phyloP scores from a whole-genome alignment of 1,140 invertebrate genomes.

The Drosophila trapezifrons region DNA sequence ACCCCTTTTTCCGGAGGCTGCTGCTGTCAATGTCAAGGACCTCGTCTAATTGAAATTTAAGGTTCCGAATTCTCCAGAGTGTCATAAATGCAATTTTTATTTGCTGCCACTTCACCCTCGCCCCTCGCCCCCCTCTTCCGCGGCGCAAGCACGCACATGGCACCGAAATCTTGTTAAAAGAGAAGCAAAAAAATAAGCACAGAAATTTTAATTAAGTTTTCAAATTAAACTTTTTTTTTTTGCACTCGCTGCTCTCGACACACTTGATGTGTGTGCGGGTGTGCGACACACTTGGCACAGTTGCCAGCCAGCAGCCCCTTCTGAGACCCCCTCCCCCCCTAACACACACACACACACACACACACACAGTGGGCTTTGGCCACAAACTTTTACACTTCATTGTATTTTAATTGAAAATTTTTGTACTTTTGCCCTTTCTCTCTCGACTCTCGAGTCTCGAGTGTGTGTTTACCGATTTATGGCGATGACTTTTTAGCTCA shows the following conservation, averaged over 20 bases:
- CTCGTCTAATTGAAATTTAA: conserved; percentile 49
- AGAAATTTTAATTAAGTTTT: conserved; percentile 82
- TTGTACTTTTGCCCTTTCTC: conserved; percentile 44
- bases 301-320: conserved; percentile 30
- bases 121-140: not conserved
- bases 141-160: conserved; percentile 6
- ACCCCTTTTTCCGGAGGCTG: not conserved
- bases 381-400: conserved; percentile 80
- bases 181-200: conserved; percentile 34
- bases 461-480: conserved; percentile 59
- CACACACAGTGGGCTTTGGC: conserved; percentile 49
- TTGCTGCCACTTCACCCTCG: conserved; percentile 25
- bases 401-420: conserved; percentile 77
- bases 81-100: conserved; percentile 68
- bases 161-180: conserved; percentile 15
- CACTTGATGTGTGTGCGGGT: conserved; percentile 32
- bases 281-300: conserved; percentile 59
- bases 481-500: conserved; percentile 60
- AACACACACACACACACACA: not conserved
- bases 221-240: conserved; percentile 80
- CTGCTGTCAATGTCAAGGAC: conserved; percentile 34
- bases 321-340: not conserved
- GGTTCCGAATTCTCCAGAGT: conserved; percentile 62
- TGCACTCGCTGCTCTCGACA: conserved; percentile 60
- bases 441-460: not conserved